Percentiles rank a stretch among this genome's conserved stretches.
phyloP scores from a whole-genome alignment of 2,113 vertebrate species.

The Cyphomyrus discorhynchus region DNA sequence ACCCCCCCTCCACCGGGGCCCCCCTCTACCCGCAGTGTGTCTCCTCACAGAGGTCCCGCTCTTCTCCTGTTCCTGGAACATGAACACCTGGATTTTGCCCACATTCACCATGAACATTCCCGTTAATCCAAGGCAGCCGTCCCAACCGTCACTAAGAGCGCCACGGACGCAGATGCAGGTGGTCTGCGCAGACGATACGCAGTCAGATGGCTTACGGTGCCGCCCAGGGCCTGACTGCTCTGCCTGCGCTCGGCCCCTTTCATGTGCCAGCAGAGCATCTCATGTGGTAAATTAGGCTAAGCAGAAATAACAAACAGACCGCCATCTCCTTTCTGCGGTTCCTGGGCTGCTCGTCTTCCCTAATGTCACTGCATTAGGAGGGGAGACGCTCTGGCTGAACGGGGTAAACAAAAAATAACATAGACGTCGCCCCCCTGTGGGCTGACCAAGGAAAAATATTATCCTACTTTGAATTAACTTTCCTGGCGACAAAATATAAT shows the following conservation, averaged over 20 bases:
- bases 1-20: not conserved
- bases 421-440: not conserved
- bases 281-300: conserved; percentile 14
- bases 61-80: not conserved
- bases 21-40: not conserved
- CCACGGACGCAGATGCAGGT: not conserved
- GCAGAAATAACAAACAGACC: conserved; percentile 55
- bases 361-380: conserved; percentile 65
- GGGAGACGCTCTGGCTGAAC: conserved; percentile 59
- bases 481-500: not conserved
- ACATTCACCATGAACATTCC: not conserved
- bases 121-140: not conserved
- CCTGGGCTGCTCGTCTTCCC: conserved; percentile 54
- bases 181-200: not conserved
- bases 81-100: not conserved
- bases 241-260: not conserved
- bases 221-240: not conserved
- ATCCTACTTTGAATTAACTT: not conserved
- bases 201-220: not conserved
- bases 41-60: not conserved
- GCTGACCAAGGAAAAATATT: not conserved
- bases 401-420: conserved; percentile 28
- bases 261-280: not conserved
- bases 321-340: conserved; percentile 51
- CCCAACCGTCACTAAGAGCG: not conserved